phyloP scores from a whole-genome alignment of 2,888 invertebrate species.

The Catocala fraxini region DNA sequence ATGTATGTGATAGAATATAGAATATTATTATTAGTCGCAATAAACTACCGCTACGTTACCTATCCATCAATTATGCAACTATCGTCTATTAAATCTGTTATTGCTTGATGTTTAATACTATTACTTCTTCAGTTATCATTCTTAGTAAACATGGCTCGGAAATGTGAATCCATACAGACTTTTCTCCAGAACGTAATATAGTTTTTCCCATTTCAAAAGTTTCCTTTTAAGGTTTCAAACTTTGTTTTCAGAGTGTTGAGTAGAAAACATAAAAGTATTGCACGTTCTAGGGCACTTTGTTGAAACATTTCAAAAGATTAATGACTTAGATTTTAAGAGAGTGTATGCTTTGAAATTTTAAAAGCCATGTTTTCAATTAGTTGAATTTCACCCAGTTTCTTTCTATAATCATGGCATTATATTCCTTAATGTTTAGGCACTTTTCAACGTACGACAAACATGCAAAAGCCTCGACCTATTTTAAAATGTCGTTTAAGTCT shows the following conservation, averaged over 20 bases:
- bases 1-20: no score
- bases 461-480: no score
- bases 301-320: conserved; percentile 47
- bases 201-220: conserved; percentile 39
- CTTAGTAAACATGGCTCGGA: background rate
- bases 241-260: conserved; percentile 45
- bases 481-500: no score
- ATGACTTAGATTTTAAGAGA: conserved; percentile 32
- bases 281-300: conserved; percentile 35
- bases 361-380: background rate
- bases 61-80: no score
- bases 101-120: no score
- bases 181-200: conserved; percentile 12
- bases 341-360: conserved; percentile 11
- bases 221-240: conserved; percentile 36
- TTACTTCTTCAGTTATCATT: background rate
- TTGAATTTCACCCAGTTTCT: background rate
- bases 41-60: no score
- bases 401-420: no score
- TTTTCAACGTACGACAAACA: no score
- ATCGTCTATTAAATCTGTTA: no score
- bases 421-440: no score
- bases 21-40: no score
- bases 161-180: conserved; percentile 1
- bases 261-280: conserved; percentile 46